Percentiles rank a stretch among this genome's conserved stretches.
These are phyloP conservation scores for Smutsia temminckii DNA, from an alignment of 2,797 vertebrate species.

Conservation along the genomic window DNA sequence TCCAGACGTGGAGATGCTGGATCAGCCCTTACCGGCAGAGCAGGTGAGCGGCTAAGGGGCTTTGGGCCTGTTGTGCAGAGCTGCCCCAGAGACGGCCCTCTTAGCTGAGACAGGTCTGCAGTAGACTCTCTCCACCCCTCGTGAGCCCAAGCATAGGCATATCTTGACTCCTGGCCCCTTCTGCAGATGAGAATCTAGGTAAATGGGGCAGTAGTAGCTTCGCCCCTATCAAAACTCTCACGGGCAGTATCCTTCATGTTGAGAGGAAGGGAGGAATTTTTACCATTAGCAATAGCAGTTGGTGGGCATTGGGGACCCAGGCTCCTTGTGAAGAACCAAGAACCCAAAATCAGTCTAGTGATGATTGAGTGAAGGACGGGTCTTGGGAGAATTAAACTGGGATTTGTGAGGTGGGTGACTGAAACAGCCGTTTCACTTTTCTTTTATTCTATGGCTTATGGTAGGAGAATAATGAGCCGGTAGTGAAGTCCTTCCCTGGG, in stretches of 20 bases:
- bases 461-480: not conserved
- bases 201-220: not conserved
- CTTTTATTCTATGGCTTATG: not conserved
- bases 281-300: not conserved
- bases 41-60: constrained; percentile 85
- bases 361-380: not conserved
- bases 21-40: constrained; percentile 95
- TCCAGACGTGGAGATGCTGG: constrained; percentile 97
- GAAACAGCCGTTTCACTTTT: not conserved
- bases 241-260: not conserved
- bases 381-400: not conserved
- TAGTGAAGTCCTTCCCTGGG: not conserved
- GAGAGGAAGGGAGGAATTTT: not conserved
- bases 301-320: not conserved
- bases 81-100: not conserved
- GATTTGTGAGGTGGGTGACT: not conserved
- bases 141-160: accelerated
- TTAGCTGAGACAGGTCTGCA: not conserved
- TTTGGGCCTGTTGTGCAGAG: not conserved
- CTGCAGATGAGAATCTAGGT: not conserved
- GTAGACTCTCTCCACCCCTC: not conserved
- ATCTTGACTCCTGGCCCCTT: not conserved
- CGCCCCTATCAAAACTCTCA: not conserved
- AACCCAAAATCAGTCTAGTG: not conserved
- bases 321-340: not conserved